Evolutionary conservation across 2,113 vertebrate genomes (phyloP), one percentile per base, ranked within the genome.

Genomic region (Anser brachyrhynchus): DNA sequence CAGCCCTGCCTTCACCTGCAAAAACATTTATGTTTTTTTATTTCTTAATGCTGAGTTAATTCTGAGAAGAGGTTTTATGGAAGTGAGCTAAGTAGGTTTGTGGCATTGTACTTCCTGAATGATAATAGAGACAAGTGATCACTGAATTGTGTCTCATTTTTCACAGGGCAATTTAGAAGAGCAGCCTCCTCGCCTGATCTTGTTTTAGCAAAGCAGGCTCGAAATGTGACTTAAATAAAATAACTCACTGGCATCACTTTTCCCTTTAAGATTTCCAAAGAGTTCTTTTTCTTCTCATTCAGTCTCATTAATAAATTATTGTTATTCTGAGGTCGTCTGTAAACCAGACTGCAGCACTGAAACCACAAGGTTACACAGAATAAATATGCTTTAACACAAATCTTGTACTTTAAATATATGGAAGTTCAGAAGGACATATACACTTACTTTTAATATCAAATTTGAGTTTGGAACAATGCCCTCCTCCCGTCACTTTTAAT

Each of bases 181-280:
- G 73, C 70, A 92, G 46, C 43, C 77, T 84, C 26, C 43, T 61
- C 87, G 59, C 37, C 12, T 18, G 55, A 51, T 49, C 54, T 57
- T 76, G 10, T 90, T 80, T 54, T 49, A 85, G 84, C 59, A 93
- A 90, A 93, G 67, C 46, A 62, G 64, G 67, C 67, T 92, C 91
- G 84, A 94, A 91, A 93, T 70, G 71, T 91, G 93, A 91, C 58
- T 94, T 64, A 90, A 59, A 94, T 55, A 95, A 97, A 97, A 89
- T 70, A 85, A 80, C 57, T 95, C 87, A 90, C 77, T 75, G 78
- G 46, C 37, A 52, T 58, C 31, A 67, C 52, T 94, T 67, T 92
- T 93, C 79, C 92, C 87, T 92, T 96, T 92, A 62, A 80, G 71
- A 78, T 70, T 80, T 95, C 84, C 90, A 82, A 97, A 95, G 46